Percentiles rank a stretch among this genome's conserved stretches.
These are phyloP conservation scores for Fragum whitleyi DNA, from an alignment of 2,888 invertebrate genomes.

Conservation along the genomic window DNA sequence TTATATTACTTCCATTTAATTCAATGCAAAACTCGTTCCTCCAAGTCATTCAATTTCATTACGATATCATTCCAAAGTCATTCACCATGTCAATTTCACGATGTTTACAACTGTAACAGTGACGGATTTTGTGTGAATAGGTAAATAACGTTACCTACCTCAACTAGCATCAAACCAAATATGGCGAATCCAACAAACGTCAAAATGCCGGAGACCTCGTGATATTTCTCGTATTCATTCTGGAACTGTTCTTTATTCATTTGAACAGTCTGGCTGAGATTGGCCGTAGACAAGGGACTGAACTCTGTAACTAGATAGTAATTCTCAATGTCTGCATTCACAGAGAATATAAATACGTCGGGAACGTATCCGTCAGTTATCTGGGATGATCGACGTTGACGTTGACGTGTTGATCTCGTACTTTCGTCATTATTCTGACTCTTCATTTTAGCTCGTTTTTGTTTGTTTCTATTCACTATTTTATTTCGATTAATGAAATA, in stretches of 20 bases:
- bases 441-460: too few relatives aligned
- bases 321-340: slow-evolving; percentile 66
- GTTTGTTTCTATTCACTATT: too few relatives aligned
- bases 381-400: not conserved
- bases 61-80: too few relatives aligned
- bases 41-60: too few relatives aligned
- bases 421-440: too few relatives aligned
- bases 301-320: slow-evolving; percentile 68
- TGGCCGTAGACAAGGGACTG: not conserved
- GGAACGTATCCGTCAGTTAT: not conserved
- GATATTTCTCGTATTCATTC: slow-evolving; percentile 67
- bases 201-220: slow-evolving; percentile 67
- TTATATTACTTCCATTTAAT: too few relatives aligned
- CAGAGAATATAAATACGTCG: slow-evolving; percentile 44
- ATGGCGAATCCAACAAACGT: slow-evolving; percentile 73
- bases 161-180: slow-evolving; percentile 72
- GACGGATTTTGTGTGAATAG: too few relatives aligned
- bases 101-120: too few relatives aligned
- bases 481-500: too few relatives aligned
- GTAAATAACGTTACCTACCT: too few relatives aligned
- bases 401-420: not conserved
- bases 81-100: too few relatives aligned
- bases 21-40: too few relatives aligned
- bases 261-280: slow-evolving; percentile 43
- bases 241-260: slow-evolving; percentile 45